Base-by-base conservation (phyloP, 2,888 invertebrate species). In the Dasypogon diadema region DNA sequence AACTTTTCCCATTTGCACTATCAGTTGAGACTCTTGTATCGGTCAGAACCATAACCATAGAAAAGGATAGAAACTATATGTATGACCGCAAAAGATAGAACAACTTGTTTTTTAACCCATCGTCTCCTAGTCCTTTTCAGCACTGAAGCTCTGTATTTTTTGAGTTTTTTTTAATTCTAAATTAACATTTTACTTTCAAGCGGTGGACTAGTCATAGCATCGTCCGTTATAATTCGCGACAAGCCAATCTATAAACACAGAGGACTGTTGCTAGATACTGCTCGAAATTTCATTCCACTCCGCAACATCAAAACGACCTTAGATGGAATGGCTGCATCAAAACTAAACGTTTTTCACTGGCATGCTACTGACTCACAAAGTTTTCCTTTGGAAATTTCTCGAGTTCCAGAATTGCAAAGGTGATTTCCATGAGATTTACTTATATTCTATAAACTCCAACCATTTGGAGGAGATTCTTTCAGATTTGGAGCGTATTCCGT, bases 311-410 rank as follows among this genome's bases (percentile, higher is more conserved):
- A 90, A 80, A 89, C 89, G 79, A 93, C 92, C 58, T 87, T 97
- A 79, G 93, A 96, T 80, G 96, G 91, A 1, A 95, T 98, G 93
- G 92, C 93, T 1, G 89, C 93, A 16, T 92, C 92, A 63, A 98
- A 98, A 85, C 86, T 98, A 88, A 98, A 98, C 83, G 93, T 96
- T 0, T 90, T 98, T 55, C 98, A 98, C 83, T 98, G 97, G 97
- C 95, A 95, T 83, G 91, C 91, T 0, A 93, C 94, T 0, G 98
- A 98, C 85, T 91, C 95, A 0, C 97, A 97, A 80, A 96, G 97
- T 81, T 98, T 97, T 85, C 97, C 98, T 0, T 88, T 96, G 81
- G 92, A 93, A 81, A 91, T 93, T 0, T 88, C 88, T n/a, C 88
- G 91, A 48, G 89, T 92, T 18, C 94, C 94, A 0, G 90, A 92